A percentile compares a stretch with the other conserved stretches of the same genome.
Conservation (phyloP, 2,888 invertebrate genomes). For the Nymphalis urticae region DNA sequence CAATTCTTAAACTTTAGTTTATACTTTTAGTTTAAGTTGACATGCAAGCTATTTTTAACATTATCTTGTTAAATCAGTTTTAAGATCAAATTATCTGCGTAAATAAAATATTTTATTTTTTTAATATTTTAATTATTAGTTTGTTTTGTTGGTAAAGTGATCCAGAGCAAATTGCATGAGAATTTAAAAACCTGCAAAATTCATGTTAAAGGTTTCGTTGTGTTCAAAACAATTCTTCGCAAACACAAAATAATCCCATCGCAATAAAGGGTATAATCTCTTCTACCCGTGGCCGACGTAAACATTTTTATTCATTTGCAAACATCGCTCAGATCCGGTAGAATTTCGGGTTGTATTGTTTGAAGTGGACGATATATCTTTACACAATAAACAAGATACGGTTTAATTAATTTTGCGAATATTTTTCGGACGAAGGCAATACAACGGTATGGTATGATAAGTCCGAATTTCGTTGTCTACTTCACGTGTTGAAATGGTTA, state of each 20-base stretch:
- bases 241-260: slow-evolving; percentile 12
- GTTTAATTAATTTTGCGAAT: slow-evolving; percentile 6
- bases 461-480: background rate
- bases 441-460: too few species aligned
- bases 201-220: background rate
- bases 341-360: slow-evolving; percentile 16
- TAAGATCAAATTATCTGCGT: too few species aligned
- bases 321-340: slow-evolving; percentile 9
- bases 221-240: slow-evolving; percentile 5
- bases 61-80: too few species aligned
- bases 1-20: too few species aligned
- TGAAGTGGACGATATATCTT: slow-evolving; percentile 4
- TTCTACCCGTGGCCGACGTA: slow-evolving; percentile 1
- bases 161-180: too few species aligned
- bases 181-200: background rate
- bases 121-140: too few species aligned
- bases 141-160: too few species aligned
- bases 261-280: slow-evolving; percentile 18
- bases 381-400: background rate
- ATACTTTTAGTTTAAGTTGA: too few species aligned
- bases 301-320: slow-evolving; percentile 22
- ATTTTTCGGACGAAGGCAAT: background rate
- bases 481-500: too few species aligned
- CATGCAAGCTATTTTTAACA: too few species aligned
- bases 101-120: too few species aligned